Base-by-base conservation (phyloP, 1,140 invertebrate species). In the Tribolium madens region DNA sequence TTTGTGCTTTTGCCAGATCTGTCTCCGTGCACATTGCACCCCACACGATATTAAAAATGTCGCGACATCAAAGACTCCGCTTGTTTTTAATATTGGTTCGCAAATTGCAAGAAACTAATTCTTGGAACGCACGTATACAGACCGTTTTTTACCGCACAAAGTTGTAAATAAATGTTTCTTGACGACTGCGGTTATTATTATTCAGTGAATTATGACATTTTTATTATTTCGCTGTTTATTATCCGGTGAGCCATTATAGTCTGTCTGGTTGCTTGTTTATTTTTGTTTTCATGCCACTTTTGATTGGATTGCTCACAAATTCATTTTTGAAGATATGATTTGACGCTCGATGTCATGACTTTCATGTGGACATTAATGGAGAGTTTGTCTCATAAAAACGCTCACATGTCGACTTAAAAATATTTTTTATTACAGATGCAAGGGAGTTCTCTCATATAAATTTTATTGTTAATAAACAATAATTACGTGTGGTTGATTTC, bases 61-160 rank as follows among this genome's bases (percentile, higher is more conserved):
- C 76, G 53, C 69, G 48, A 73, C 68, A 72, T 76, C 76, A 76
- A 76, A 76, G 76, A 46, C 17, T 57, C 69, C 36, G 76, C 52
- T 64, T 76, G 76, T 76, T 76, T 76, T 76, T 73, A 76, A 73
- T 76, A 76, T 76, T 47, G 76, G 69, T 72, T 76, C 18, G 76
- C 76, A 73, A 76, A 76, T 76, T 76, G 69, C 70, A 72, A 64
- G 69, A 73, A 76, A 72, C 76, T 21, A 57, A 64, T 76, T 76
- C 76, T 73, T 33, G 18, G 76, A 76, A 76, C 21, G 42, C 46
- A 76, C 73, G 53, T 60, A 48, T 21, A 47, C 36, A 17, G 47
- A 18, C 42, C 48, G 47, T 31, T 68, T 48, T 69, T 75, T 76
- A 76, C 33, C 15, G 47, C 60, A 52, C 57, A 52, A 46, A 48